Percentiles rank a stretch among this genome's conserved stretches.
Conservation (phyloP, 2,888 invertebrate genomes). For the Osmoderma eremita region DNA sequence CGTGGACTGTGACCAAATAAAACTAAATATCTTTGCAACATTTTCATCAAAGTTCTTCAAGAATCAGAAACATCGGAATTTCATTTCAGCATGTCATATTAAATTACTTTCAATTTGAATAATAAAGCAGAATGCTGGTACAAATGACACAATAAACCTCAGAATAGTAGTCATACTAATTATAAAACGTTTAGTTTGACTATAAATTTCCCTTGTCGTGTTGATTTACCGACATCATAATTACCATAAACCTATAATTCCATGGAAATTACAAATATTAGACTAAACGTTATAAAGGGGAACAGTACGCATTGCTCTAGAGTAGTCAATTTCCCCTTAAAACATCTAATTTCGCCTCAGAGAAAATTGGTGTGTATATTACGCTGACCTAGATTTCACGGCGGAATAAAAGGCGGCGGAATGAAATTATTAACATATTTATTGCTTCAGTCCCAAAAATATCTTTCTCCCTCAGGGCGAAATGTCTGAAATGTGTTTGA, state of each 20-base stretch:
- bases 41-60: too few relatives aligned
- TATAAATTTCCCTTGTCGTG: conserved; percentile 30
- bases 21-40: too few relatives aligned
- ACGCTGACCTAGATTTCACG: neutral
- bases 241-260: conserved; percentile 33
- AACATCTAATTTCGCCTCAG: neutral
- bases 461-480: neutral
- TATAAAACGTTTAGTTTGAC: conserved; percentile 26
- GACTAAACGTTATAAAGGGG: neutral
- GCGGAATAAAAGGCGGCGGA: too few relatives aligned
- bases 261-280: conserved; percentile 18
- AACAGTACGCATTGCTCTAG: conserved; percentile 2
- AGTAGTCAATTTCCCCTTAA: conserved; percentile 10
- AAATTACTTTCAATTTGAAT: neutral
- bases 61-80: too few relatives aligned
- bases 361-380: neutral
- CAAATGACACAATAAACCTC: conserved; percentile 22
- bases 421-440: too few relatives aligned
- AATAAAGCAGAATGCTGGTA: conserved; percentile 14
- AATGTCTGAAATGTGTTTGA: neutral
- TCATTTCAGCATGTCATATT: too few relatives aligned
- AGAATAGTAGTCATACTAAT: conserved; percentile 24
- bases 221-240: conserved; percentile 35
- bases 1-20: too few relatives aligned
- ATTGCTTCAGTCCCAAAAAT: too few relatives aligned